These are phyloP conservation scores for Trichopoda pennipes DNA, from an alignment of 2,888 invertebrate genomes.

Conservation along the genomic window DNA sequence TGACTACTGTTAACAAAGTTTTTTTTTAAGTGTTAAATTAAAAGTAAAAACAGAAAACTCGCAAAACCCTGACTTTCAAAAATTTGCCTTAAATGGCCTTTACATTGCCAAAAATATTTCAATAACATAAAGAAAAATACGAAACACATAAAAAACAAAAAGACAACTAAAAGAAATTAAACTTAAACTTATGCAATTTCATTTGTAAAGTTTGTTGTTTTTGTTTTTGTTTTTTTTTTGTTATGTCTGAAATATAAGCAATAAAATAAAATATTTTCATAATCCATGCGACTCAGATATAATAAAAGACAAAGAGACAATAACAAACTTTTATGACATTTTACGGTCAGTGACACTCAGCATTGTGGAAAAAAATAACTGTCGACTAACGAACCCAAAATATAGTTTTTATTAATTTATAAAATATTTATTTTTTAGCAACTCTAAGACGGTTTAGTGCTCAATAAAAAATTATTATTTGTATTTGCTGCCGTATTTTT, in stretches of 20 bases:
- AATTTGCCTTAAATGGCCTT: slow-evolving; percentile 55
- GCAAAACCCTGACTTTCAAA: slow-evolving; percentile 58
- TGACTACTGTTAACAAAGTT: background rate
- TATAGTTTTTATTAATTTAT: slow-evolving; percentile 2
- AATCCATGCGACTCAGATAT: slow-evolving; percentile 46
- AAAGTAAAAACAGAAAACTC: slow-evolving; percentile 15
- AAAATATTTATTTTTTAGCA: slow-evolving; percentile 7
- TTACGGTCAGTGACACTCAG: slow-evolving; percentile 66
- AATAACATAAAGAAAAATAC: slow-evolving; percentile 12
- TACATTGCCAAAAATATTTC: slow-evolving; percentile 54
- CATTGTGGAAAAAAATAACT: slow-evolving; percentile 27
- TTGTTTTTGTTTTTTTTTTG: background rate
- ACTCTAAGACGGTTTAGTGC: slow-evolving; percentile 2
- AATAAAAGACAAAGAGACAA: slow-evolving; percentile 45
- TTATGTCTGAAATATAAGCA: background rate
- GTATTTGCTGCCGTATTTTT: background rate
- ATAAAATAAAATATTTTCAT: slow-evolving; percentile 54
- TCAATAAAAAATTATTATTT: background rate
- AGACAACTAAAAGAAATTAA: slow-evolving; percentile 5
- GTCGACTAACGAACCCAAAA: slow-evolving; percentile 66
- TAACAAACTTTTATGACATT: slow-evolving; percentile 61
- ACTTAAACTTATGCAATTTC: slow-evolving; percentile 51
- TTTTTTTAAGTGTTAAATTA: background rate
- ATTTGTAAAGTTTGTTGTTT: background rate
- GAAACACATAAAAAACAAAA: slow-evolving; percentile 11